These are phyloP conservation scores for Geotrypetes seraphini DNA, from an alignment of 2,797 vertebrate species.

Conservation along the genomic window DNA sequence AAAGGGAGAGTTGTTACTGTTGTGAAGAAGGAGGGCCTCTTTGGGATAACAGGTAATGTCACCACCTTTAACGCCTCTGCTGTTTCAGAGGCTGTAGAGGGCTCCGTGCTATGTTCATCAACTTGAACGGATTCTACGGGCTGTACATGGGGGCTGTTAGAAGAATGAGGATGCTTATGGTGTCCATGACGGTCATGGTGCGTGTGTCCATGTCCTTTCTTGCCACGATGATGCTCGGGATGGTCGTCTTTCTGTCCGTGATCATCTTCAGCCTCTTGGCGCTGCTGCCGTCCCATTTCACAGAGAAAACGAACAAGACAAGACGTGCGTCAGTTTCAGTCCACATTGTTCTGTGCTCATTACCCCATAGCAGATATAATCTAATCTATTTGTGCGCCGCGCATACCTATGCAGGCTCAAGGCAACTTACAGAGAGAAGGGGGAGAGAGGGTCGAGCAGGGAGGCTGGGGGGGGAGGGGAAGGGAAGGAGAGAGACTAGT, in stretches of 20 bases:
- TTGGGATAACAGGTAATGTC: background rate
- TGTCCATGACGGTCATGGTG: background rate
- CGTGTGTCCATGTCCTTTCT: too few species aligned
- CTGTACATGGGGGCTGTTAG: too few species aligned
- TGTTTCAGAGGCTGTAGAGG: too few species aligned
- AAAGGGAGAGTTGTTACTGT: slow-evolving; percentile 26
- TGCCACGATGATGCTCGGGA: too few species aligned
- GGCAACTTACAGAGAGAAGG: too few species aligned
- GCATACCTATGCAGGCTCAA: too few species aligned
- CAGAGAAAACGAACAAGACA: background rate
- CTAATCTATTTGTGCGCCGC: too few species aligned
- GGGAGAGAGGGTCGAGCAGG: too few species aligned
- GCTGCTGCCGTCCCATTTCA: background rate
- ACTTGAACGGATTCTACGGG: too few species aligned
- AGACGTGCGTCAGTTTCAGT: background rate
- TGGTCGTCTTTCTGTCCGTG: background rate
- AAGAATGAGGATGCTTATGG: background rate
- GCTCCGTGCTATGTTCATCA: too few species aligned
- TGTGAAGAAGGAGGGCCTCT: background rate
- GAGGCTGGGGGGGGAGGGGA: too few species aligned
- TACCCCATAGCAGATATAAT: background rate
- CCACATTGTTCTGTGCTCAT: background rate
- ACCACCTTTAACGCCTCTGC: background rate
- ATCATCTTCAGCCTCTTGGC: background rate
- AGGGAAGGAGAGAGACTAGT: too few species aligned